These are phyloP conservation scores for Epinephelus malabaricus DNA, from an alignment of 2,797 vertebrate species.

Conservation along the genomic window DNA sequence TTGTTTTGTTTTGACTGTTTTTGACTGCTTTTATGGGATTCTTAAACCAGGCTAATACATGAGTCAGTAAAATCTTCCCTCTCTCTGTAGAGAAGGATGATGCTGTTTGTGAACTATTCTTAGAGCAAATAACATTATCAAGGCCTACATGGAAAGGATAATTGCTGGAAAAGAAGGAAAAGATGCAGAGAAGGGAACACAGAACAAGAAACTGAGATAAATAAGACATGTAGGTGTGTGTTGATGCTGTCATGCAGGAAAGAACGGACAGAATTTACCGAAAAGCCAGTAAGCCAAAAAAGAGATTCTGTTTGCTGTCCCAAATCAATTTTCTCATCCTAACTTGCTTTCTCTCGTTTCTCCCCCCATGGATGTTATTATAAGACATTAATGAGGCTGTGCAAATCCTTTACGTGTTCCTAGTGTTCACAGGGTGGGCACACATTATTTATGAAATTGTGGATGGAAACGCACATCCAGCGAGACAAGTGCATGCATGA, in stretches of 20 bases:
- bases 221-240: not conserved
- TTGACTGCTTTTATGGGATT: not conserved
- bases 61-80: not conserved
- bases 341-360: not conserved
- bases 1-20: not conserved
- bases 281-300: constrained; percentile 19
- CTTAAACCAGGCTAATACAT: not conserved
- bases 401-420: constrained; percentile 5
- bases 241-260: constrained; percentile 11
- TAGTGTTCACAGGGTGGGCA: not conserved
- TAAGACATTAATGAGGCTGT: not conserved
- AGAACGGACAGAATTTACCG: constrained; percentile 23
- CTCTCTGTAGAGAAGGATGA: not conserved
- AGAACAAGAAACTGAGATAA: constrained; percentile 6
- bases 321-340: constrained; percentile 16
- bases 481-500: not conserved
- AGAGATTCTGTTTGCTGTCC: constrained; percentile 26
- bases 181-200: not conserved
- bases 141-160: too few relatives aligned
- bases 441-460: not conserved
- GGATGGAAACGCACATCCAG: not conserved
- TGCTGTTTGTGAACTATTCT: not conserved
- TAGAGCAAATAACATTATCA: not conserved
- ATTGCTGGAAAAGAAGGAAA: not conserved
- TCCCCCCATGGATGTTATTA: constrained; percentile 2